Evolutionary conservation across 64 coral and sea anemone species (phyloP), one percentile per base, ranked within the genome.

Genomic region (Cladopsammia gracilis): DNA sequence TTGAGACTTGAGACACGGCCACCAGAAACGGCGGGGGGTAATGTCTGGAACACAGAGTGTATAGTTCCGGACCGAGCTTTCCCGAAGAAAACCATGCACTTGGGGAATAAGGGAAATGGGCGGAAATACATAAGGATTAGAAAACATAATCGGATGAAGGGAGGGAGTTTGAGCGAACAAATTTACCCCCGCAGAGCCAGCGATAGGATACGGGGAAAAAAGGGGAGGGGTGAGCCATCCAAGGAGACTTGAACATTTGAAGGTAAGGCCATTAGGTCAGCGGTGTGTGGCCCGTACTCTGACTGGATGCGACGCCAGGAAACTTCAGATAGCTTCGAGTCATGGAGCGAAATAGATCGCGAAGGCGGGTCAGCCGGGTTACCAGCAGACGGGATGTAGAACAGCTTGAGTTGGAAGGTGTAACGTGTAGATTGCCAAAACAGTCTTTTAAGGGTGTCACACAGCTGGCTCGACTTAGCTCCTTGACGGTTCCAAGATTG

Each of bases 191-290:
- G 49, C 10, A 49, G 43, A 25, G 15, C 84, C 49, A 56, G 67
- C 47, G 13, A 20, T 5, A 14, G 56, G 43, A 11, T n/a, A 22
- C 4, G 75, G 87, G 34, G 62, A 89, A 90, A 67, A 90, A 89
- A 23, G 58, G n/a, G 75, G 5, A 67, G 62, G 48, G 88, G 44
- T 13, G 26, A n/a, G 12, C 47, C 88, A 19, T 4, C 4, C 0
- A 20, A 25, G 10, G 25, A 20, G 10, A n/a, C 13, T 48, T 78
- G 73, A 65, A 78, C 88, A 16, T 90, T 90, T 11, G 74, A 90
- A 16, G 88, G 75, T 13, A 79, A 57, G 44, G 88, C 88, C 75
- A 68, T 79, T 54, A 78, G 58, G 43, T 89, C 59, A 2, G n/a
- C 45, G 2, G 87, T 62, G 61, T 78, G 60, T 44, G 26, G 73